Conservation (phyloP, 2,797 vertebrate genomes). For the Acrossocheilus wenchowensis region DNA sequence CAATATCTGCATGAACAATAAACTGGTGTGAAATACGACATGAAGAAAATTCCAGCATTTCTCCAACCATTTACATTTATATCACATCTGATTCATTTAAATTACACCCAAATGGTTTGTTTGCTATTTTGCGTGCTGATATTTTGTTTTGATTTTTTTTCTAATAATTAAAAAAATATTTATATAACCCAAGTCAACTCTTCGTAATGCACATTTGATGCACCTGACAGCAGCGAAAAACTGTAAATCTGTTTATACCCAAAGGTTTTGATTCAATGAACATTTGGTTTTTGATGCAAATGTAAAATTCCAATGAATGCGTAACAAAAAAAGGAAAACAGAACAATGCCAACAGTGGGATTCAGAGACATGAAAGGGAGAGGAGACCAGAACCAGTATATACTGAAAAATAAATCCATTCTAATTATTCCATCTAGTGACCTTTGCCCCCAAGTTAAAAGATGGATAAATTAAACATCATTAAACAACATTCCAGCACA, state of each 20-base stretch:
- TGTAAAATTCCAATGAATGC: neutral
- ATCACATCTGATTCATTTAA: neutral
- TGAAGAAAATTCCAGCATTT: neutral
- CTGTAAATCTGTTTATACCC: conserved; percentile 15
- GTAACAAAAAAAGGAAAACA: neutral
- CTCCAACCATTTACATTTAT: neutral
- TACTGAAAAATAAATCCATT: neutral
- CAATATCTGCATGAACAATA: neutral
- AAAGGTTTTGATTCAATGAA: conserved; percentile 13
- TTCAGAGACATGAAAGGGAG: conserved; percentile 12
- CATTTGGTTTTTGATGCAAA: conserved; percentile 9
- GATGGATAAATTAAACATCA: conserved; percentile 53
- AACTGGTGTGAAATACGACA: neutral
- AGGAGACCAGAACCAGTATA: conserved; percentile 32
- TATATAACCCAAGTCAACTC: conserved; percentile 29
- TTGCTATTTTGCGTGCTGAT: neutral
- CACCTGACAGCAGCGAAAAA: conserved; percentile 42
- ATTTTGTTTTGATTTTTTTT: neutral
- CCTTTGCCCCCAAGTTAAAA: conserved; percentile 18
- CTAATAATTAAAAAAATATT: conserved; percentile 27
- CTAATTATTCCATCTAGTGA: neutral
- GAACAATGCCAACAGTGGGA: neutral
- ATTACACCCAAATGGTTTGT: neutral
- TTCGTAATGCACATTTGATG: conserved; percentile 9
- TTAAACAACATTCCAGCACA: conserved; percentile 46